These are phyloP conservation scores for Melanerpes aurifrons DNA, from an alignment of 2,113 vertebrate species.

Conservation along the genomic window DNA sequence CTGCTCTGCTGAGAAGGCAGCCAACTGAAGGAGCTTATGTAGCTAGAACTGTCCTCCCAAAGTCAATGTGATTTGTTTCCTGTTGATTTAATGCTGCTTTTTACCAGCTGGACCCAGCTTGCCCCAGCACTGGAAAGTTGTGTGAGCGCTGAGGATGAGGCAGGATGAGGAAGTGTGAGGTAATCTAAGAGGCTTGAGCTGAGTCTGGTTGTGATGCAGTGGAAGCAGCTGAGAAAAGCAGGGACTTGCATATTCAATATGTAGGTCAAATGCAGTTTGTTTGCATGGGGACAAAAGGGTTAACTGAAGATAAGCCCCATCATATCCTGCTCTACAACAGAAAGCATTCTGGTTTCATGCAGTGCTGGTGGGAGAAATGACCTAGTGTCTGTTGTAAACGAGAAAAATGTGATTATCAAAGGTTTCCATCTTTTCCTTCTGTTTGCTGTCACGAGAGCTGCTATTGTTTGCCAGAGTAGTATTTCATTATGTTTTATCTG, in stretches of 20 bases:
- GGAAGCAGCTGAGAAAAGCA: background rate
- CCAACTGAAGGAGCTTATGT: background rate
- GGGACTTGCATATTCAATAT: background rate
- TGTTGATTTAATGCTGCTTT: background rate
- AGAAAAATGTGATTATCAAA: background rate
- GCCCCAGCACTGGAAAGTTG: accelerated
- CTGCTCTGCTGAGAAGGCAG: background rate
- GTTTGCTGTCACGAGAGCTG: background rate
- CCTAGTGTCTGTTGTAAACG: background rate
- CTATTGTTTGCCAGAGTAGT: background rate
- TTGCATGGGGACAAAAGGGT: background rate
- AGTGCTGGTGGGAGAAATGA: background rate
- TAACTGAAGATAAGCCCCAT: background rate
- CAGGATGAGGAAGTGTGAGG: accelerated
- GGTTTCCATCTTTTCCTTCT: background rate
- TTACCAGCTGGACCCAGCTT: background rate
- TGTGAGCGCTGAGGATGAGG: background rate
- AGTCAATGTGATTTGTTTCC: background rate
- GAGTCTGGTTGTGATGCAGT: background rate
- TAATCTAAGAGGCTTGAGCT: background rate
- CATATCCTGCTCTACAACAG: background rate
- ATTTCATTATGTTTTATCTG: slow-evolving; percentile 50
- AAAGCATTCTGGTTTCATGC: background rate
- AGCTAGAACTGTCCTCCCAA: background rate
- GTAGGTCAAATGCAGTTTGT: background rate